These are phyloP conservation scores for Austrofundulus limnaeus DNA, from an alignment of 2,113 vertebrate genomes.

Conservation along the genomic window DNA sequence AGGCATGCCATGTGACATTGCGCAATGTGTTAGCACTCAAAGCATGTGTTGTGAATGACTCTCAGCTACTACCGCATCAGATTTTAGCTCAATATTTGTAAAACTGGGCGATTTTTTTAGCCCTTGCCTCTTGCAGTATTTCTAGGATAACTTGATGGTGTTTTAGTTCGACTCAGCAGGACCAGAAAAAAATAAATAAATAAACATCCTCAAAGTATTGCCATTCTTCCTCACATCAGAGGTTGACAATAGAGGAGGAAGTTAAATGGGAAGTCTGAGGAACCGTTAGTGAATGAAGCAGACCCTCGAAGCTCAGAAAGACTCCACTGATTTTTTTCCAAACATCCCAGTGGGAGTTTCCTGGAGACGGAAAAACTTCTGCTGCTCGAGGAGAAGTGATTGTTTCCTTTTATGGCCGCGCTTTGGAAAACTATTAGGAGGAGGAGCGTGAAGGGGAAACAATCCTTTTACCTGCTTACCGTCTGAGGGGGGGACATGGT, in stretches of 20 bases:
- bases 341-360: conserved; percentile 49
- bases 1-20: too few species aligned
- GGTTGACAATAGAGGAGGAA: conserved; percentile 45
- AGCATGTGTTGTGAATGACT: too few species aligned
- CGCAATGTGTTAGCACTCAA: too few species aligned
- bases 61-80: too few species aligned
- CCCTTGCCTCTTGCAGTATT: too few species aligned
- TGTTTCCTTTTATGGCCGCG: conserved; percentile 64
- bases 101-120: too few species aligned
- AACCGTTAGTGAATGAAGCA: conserved; percentile 30
- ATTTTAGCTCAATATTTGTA: too few species aligned
- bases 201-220: background rate
- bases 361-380: conserved; percentile 52
- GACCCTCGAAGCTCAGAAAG: conserved; percentile 24
- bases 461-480: conserved; percentile 48
- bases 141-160: background rate
- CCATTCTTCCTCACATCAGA: background rate
- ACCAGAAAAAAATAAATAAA: too few species aligned
- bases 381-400: conserved; percentile 26
- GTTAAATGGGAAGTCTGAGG: conserved; percentile 10
- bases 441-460: background rate
- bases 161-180: background rate
- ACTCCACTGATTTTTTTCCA: conserved; percentile 36
- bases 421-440: conserved; percentile 19
- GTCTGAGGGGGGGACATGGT: conserved; percentile 20